A percentile compares a stretch with the other conserved stretches of the same genome.
These are phyloP conservation scores for Artibeus lituratus DNA, from an alignment of 2,797 vertebrate species.

Conservation along the genomic window DNA sequence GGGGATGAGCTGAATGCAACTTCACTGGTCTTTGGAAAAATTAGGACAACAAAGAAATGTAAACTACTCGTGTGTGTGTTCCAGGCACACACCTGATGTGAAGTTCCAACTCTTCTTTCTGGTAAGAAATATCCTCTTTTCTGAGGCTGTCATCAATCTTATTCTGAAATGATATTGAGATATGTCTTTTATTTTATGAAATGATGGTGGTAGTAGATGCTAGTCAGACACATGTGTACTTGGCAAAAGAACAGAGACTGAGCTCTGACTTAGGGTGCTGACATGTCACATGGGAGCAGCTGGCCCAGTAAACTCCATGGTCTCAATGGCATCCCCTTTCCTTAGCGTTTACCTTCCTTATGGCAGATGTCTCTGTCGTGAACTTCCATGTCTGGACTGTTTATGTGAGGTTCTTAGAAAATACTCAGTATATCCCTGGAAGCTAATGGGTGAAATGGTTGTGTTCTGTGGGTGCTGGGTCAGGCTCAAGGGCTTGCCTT, in stretches of 20 bases:
- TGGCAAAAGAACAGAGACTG: background rate
- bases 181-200: background rate
- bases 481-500: background rate
- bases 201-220: background rate
- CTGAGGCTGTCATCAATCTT: background rate
- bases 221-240: background rate
- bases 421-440: background rate
- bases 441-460: background rate
- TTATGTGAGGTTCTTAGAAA: background rate
- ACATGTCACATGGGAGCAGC: background rate
- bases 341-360: background rate
- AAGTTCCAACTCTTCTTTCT: background rate
- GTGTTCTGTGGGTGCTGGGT: background rate
- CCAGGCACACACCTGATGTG: background rate
- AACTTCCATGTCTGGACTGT: background rate
- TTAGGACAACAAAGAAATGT: background rate
- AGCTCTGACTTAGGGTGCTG: background rate
- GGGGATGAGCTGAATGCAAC: background rate
- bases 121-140: background rate
- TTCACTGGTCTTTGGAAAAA: background rate
- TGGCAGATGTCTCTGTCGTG: background rate
- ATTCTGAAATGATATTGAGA: background rate
- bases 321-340: background rate
- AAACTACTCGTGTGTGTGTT: background rate
- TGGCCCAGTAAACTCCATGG: too few relatives aligned